Evolutionary conservation across 1,140 invertebrate genomes (phyloP).

Genomic region (Oppia nitens): DNA sequence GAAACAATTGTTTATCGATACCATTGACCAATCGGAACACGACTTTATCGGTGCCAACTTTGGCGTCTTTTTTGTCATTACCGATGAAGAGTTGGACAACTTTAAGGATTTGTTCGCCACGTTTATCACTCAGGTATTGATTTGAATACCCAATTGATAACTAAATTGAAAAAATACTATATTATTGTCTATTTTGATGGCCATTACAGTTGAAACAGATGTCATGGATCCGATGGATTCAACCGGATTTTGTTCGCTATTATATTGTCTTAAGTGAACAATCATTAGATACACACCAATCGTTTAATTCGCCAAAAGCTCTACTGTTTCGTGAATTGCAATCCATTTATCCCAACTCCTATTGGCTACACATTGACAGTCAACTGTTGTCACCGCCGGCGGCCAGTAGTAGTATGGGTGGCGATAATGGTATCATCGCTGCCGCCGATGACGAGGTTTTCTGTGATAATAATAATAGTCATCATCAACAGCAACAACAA

Average conservation of each 20-base stretch:
- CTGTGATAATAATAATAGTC: background rate
- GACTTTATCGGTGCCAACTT: conserved; percentile 18
- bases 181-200: background rate
- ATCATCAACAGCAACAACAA: too few species aligned
- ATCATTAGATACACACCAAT: background rate
- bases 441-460: background rate
- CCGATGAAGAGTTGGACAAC: conserved; percentile 11
- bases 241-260: conserved; percentile 2
- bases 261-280: conserved; percentile 6
- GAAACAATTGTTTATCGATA: conserved; percentile 13
- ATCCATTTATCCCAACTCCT: conserved; percentile 7
- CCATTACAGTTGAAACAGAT: conserved; percentile 13
- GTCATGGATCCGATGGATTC: background rate
- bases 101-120: conserved; percentile 9
- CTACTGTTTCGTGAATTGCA: conserved; percentile 5
- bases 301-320: background rate
- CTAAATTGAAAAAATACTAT: too few species aligned
- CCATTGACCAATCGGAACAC: conserved; percentile 12
- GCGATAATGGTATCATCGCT: background rate
- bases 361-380: background rate
- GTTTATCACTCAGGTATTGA: conserved; percentile 7
- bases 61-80: conserved; percentile 16
- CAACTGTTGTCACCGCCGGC: background rate
- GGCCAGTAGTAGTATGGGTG: background rate
- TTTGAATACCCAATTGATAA: too few species aligned